Evolutionary conservation across 2,113 vertebrate genomes (phyloP), one percentile per base, ranked within the genome.

Genomic region (Balaeniceps rex): DNA sequence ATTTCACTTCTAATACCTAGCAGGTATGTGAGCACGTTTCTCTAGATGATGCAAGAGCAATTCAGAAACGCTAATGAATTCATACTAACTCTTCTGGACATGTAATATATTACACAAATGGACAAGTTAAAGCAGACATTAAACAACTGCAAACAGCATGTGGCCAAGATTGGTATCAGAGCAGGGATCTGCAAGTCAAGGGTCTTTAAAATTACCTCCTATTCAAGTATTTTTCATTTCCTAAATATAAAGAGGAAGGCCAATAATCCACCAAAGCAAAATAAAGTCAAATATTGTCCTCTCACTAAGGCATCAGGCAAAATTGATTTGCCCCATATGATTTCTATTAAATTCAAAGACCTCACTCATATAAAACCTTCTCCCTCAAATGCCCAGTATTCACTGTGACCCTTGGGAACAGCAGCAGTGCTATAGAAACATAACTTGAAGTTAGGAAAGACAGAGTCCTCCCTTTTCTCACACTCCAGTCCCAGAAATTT

Each of bases 61-160:
- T 90, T 82, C 79, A 93, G 57, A 81, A 92, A 61, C 15, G 0
- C 65, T 95, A 93, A 93, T 93, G 64, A 97, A 84, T 78, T 83
- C 84, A 74, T 29, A 65, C 44, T 25, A 49, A 42, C 77, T 95
- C 77, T 84, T 68, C 26, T 91, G 76, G 40, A 40, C 74, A 79
- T 21, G 49, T 60, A 57, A 85, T 71, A 79, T 46, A 72, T 94
- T 95, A 65, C 85, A 78, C 33, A 94, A 93, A 95, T 81, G 71
- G 76, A 64, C 90, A 95, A 71, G 74, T 85, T 81, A 82, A 76
- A 75, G 68, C 52, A 93, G 58, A 85, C 55, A 69, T 91, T 94
- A 94, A 93, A 92, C 63, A 87, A 95, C 70, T 89, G 81, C 63
- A 85, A 94, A 88, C 28, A 87, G 65, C 36, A 11, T 25, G 33